phyloP scores from a whole-genome alignment of 2,113 vertebrate species.

The Pycnonotus jocosus region DNA sequence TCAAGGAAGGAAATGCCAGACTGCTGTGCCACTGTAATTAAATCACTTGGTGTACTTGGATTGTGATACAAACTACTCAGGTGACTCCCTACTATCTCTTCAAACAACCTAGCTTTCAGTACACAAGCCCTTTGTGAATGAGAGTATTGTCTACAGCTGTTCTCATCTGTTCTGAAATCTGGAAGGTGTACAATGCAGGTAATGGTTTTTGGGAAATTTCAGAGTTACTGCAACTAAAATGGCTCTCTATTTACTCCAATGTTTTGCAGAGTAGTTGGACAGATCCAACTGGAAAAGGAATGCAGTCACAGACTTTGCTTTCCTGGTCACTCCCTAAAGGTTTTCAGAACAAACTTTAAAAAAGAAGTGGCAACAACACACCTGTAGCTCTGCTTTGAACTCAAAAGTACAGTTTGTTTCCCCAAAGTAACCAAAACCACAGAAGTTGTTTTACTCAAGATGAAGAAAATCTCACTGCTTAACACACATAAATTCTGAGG shows the following conservation, averaged over 20 bases:
- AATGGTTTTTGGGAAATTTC: neutral
- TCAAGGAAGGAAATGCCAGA: conserved; percentile 8
- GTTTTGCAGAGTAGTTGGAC: neutral
- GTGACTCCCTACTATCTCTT: neutral
- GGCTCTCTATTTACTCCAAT: neutral
- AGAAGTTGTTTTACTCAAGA: neutral
- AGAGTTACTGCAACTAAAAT: neutral
- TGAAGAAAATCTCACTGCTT: neutral
- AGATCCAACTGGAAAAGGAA: neutral
- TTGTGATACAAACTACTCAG: neutral
- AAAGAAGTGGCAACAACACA: neutral
- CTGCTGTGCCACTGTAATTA: neutral
- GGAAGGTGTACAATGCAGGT: neutral
- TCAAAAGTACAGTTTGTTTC: neutral
- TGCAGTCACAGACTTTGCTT: neutral
- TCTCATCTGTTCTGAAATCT: conserved; percentile 10
- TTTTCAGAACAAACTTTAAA: neutral
- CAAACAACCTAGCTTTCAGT: neutral
- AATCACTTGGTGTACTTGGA: neutral
- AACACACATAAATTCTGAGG: neutral
- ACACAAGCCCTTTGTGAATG: neutral
- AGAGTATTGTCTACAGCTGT: neutral
- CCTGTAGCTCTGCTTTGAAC: neutral
- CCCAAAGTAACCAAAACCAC: neutral
- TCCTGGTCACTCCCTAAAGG: neutral